Base-by-base conservation (phyloP, 2,113 vertebrate species). In the Chamaetylas fuelleborni region DNA sequence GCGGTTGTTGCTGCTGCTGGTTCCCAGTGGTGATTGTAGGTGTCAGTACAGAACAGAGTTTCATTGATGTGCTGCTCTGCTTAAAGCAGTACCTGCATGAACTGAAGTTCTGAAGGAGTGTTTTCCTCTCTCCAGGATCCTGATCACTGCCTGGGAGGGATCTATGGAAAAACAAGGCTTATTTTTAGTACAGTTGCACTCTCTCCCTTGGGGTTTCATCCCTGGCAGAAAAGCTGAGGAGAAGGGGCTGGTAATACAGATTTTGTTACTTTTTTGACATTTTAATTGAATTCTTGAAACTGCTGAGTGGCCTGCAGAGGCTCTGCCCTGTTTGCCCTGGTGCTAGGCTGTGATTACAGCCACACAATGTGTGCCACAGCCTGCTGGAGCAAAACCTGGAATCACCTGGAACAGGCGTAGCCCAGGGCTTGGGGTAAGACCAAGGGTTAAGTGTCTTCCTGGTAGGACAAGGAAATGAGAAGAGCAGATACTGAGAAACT, bases 241-340 rank as follows among this genome's bases (percentile, higher is more conserved):
- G 33, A n/a, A 56, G 1, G 31, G 73, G 45, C 40, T 84, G 50
- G 15, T 43, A 33, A 28, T 19, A 45, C 26, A 6, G 6, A 24
- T 14, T 48, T 53, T 31, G 24, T 4, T 6, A 0, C 1, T 22
- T 79, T 81, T 67, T 56, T 76, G 9, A 12, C 11, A 2, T 56
- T 17, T 36, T 20, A 54, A 66, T 26, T 48, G 18, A 5, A 16
- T 11, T 56, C 26, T 50, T 77, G 85, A 18, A 58, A 28, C 8
- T 1, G 14, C 82, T 38, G 34, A 42, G 33, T 31, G 18, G 43
- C 33, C 45, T 43, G 67, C 50, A 38, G 69, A 81, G n/a, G 81
- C 8, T 83, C 36, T 77, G 13, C 36, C 19, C 36, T 0, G 0
- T 40, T 23, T 80, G 79, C 81, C 58, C 36, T 47, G 76, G 1